Evolutionary conservation across 2,113 vertebrate species (phyloP).

Genomic region (Galbula dea): DNA sequence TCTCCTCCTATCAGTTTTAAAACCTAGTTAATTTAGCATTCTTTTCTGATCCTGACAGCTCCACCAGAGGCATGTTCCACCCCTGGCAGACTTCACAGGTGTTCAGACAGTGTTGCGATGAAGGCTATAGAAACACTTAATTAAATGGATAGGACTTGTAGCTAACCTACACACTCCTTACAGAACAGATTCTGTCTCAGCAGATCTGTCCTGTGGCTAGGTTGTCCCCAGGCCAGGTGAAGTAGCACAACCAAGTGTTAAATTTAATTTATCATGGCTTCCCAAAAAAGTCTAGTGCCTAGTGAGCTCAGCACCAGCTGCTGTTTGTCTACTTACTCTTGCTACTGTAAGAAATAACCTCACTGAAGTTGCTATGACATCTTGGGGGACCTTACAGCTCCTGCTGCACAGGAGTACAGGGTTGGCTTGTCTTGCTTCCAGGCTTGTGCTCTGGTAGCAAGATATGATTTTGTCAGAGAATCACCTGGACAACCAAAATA

Average conservation of each 20-base stretch:
- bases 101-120: not conserved
- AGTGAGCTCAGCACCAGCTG: not conserved
- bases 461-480: not conserved
- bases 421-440: not conserved
- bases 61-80: not conserved
- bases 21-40: not conserved
- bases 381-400: not conserved
- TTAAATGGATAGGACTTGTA: not conserved
- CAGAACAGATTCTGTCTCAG: not conserved
- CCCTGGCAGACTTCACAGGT: not conserved
- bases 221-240: not conserved
- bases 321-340: not conserved
- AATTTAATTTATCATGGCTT: not conserved
- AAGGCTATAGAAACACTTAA: not conserved
- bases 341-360: not conserved
- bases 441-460: not conserved
- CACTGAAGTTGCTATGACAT: not conserved
- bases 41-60: constrained; percentile 11
- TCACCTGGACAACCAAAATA: not conserved
- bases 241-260: not conserved
- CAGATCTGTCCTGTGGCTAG: not conserved
- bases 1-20: constrained; percentile 13
- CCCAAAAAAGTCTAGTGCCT: not conserved
- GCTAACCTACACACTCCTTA: not conserved
- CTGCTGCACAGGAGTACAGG: not conserved